Percentiles rank a stretch among this genome's conserved stretches.
Conservation (phyloP, 1,140 invertebrate genomes). For the Atta cephalotes region DNA sequence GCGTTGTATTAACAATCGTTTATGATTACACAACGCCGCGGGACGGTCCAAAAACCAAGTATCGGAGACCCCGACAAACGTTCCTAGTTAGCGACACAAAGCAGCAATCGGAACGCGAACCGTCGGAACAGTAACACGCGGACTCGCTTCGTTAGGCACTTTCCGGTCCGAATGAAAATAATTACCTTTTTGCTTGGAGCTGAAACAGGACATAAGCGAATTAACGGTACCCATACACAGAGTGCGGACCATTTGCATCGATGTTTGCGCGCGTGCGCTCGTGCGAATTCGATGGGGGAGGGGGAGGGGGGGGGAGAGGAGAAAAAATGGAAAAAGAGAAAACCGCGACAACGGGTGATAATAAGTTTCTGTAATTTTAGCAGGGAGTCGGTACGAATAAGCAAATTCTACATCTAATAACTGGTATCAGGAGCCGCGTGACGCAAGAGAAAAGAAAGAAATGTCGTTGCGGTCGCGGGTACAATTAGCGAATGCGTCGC, state of each 20-base stretch:
- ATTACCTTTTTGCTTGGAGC: conserved; percentile 69
- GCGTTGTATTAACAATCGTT: conserved; percentile 59
- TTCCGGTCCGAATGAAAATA: conserved; percentile 75
- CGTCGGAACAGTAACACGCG: conserved; percentile 40
- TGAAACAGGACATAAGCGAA: conserved; percentile 68
- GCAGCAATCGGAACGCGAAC: conserved; percentile 71
- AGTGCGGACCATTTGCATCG: conserved; percentile 50
- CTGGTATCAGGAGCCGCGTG: conserved; percentile 25
- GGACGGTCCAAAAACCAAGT: conserved; percentile 35
- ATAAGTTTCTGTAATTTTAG: conserved; percentile 45
- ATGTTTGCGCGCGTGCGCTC: conserved; percentile 28
- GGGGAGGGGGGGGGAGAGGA: too few relatives aligned
- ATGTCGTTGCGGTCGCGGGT: conserved; percentile 6
- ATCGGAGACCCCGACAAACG: conserved; percentile 48
- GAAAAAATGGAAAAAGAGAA: conserved; percentile 8
- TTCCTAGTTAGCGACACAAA: conserved; percentile 71
- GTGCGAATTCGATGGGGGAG: background rate
- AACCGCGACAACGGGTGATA: conserved; percentile 32
- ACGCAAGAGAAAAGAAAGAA: background rate
- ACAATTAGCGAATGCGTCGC: conserved; percentile 50
- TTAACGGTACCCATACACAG: conserved; percentile 61
- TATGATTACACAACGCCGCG: conserved; percentile 52
- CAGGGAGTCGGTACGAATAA: background rate
- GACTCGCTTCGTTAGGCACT: conserved; percentile 74
- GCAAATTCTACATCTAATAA: conserved; percentile 48